Evolutionary conservation across 1,140 invertebrate species (phyloP), one percentile per base, ranked within the genome.

Genomic region (Meloidogyne chitwoodi): DNA sequence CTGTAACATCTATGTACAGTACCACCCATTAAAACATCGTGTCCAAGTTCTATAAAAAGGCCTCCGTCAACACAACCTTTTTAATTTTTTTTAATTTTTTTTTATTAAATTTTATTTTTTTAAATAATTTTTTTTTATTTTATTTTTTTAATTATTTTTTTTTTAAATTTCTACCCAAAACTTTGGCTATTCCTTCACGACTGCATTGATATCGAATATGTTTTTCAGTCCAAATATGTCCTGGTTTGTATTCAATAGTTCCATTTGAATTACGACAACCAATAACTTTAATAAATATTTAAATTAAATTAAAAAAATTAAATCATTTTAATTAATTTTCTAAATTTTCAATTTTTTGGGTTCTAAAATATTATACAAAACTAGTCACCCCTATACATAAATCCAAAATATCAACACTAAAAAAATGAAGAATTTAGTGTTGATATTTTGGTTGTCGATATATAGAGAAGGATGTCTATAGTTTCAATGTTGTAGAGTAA

Each of bases 161-260:
- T 71, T 48, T 27, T 27, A 41, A 68, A 74, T 3, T 31, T 10
- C 26, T 76, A 82, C 84, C 85, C 19, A 85, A 66, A 38, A 85
- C 85, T 67, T 76, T 71, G 8, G 79, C 48, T 12, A 74, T 74
- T 11, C 84, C 84, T 41, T 81, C 78, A 11, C 79, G 68, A 8
- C 74, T 65, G 67, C 84, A 85, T 29, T 84, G 78, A 74, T 87
- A 85, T 65, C 84, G 73, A 34, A 85, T 85, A 75, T 86, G 84
- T 77, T 85, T 86, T 41, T 86, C 86, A 2, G 84, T 82, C 84
- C 84, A 86, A 22, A 85, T 79, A 56, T 85, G 82, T 38, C 83
- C 83, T 56, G 83, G 83, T 19, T 71, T 75, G 65, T 76, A 84
- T n/a, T 85, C 72, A 34, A 78, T 76, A 48, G 68, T 79, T 75